Base-by-base conservation (phyloP, 2,113 vertebrate genomes). In the Periophthalmus modestus region DNA sequence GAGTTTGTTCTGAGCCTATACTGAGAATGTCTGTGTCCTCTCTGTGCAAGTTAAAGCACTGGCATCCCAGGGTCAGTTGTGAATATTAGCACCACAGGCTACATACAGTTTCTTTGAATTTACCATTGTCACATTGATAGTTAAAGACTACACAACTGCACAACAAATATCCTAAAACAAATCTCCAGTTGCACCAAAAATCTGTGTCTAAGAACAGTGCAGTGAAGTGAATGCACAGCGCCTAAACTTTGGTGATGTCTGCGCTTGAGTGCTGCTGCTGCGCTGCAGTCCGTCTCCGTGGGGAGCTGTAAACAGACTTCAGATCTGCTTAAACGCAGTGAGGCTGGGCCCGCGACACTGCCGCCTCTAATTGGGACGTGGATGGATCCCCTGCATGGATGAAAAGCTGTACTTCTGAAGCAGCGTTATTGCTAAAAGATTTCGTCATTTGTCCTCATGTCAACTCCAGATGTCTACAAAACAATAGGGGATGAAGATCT, bases 291-390 rank as follows among this genome's bases (percentile, higher is more conserved):
- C 74, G 21, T 69, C 71, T 54, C 77, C 36, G 47, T 65, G 24
- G 68, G 77, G 68, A 84, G 57, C 2, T 21, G 39, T 62, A 76
- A 80, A 73, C 72, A 62, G 74, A 21, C 48, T 0, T 65, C 47
- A 77, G 67, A 74, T 81, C 79, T 67, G 70, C 72, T 80, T 76
- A 78, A 82, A 82, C 63, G 82, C 55, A 78, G 72, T 66, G 54
- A 61, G 55, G 68, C 39, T 50, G 63, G 74, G 19, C 15, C 73
- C 77, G 58, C 72, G 48, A 65, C 14, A 47, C 48, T 19, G 23
- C 73, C 58, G 58, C 3, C 66, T 67, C 66, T 84, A 85, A 85
- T 85, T 88, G 81, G 78, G 71, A 85, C 69, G 68, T 75, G 81
- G 57, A 81, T 47, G 23, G 66, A 72, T 16, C 15, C 46, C 39